Conservation (phyloP, 2,888 invertebrate species). For the Apeira syringaria region DNA sequence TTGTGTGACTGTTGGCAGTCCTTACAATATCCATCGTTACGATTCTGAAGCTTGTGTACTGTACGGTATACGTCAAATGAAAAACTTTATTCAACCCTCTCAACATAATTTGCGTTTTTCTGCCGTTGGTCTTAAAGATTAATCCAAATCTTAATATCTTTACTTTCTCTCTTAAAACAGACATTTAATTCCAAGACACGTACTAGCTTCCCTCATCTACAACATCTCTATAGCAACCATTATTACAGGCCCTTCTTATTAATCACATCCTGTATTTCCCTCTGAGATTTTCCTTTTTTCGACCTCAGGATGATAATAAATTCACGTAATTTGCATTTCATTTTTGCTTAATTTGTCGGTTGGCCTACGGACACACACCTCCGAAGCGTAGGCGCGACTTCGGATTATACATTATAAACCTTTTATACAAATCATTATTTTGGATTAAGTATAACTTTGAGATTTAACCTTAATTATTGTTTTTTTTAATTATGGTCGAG, state of each 20-base stretch:
- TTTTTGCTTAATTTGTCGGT: slow-evolving; percentile 64
- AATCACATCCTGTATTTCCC: slow-evolving; percentile 62
- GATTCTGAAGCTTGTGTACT: no score
- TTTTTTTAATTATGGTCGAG: no score
- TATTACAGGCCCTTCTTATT: slow-evolving; percentile 48
- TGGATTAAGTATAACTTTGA: no score
- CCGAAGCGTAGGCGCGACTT: slow-evolving; percentile 47
- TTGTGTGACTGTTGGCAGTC: no score
- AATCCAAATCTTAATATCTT: slow-evolving; percentile 17
- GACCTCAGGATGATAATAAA: slow-evolving; percentile 73
- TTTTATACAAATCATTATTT: no score
- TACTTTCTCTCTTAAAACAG: slow-evolving; percentile 8
- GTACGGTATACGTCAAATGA: not conserved
- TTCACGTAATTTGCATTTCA: slow-evolving; percentile 77
- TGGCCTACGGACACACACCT: slow-evolving; percentile 43
- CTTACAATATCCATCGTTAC: no score
- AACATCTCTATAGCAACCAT: slow-evolving; percentile 26
- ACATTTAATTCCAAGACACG: slow-evolving; percentile 21
- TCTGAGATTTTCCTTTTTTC: slow-evolving; percentile 53
- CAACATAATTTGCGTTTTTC: slow-evolving; percentile 3
- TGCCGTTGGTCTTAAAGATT: slow-evolving; percentile 7
- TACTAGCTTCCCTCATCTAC: slow-evolving; percentile 22
- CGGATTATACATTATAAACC: no score
- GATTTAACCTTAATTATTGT: no score
- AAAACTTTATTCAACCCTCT: not conserved